Evolutionary conservation across 1,140 invertebrate species (phyloP).

Genomic region (Drosophila tristis): DNA sequence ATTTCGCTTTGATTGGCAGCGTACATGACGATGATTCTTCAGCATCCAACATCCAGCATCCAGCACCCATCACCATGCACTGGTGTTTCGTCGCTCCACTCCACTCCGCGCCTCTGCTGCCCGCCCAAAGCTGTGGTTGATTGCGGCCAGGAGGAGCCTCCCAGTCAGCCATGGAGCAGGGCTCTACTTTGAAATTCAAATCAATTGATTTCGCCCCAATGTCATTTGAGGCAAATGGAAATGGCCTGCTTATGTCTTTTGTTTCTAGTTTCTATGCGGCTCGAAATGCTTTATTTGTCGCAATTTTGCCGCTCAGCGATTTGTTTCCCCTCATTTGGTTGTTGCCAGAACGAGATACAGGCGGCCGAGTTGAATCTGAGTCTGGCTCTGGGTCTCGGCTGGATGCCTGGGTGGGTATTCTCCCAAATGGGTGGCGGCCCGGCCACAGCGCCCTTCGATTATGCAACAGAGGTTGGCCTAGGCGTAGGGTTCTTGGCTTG

Average conservation of each 20-base stretch:
- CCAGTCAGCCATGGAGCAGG: slow-evolving; percentile 10
- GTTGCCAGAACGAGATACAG: slow-evolving; percentile 7
- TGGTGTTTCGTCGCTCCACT: slow-evolving; percentile 5
- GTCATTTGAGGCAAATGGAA: slow-evolving; percentile 79
- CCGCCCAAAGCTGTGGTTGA: slow-evolving; percentile 45
- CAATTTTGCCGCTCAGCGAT: slow-evolving; percentile 78
- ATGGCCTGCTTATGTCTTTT: slow-evolving; percentile 81
- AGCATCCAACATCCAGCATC: slow-evolving; percentile 12
- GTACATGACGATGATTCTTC: slow-evolving; percentile 57
- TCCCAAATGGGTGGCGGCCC: background rate
- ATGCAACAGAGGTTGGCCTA: too few relatives aligned
- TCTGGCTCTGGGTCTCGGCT: background rate
- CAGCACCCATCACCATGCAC: slow-evolving; percentile 6
- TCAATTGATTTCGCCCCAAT: slow-evolving; percentile 79
- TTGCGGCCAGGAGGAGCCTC: slow-evolving; percentile 35
- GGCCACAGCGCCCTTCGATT: background rate
- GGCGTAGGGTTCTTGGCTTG: slow-evolving; percentile 2
- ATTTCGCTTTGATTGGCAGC: slow-evolving; percentile 76
- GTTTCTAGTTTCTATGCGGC: slow-evolving; percentile 70
- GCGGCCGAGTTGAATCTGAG: slow-evolving; percentile 10
- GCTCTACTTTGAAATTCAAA: slow-evolving; percentile 77
- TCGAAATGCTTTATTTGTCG: slow-evolving; percentile 82
- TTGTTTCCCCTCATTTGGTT: slow-evolving; percentile 52
- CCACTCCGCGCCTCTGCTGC: slow-evolving; percentile 10
- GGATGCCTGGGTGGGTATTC: background rate